Base-by-base conservation (phyloP, 2,888 invertebrate species). In the Amphipyra berbera region DNA sequence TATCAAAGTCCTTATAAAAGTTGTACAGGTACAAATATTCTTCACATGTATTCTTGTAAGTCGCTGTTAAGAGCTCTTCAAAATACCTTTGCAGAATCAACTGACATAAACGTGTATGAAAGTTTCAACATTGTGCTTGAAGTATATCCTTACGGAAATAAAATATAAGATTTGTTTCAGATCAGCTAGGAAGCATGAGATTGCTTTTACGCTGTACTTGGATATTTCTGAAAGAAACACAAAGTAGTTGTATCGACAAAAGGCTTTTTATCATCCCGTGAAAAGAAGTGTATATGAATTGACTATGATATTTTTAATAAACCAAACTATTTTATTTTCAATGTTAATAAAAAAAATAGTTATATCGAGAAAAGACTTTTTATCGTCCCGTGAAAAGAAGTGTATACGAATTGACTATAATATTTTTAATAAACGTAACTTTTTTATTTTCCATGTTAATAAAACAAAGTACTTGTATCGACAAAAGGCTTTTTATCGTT, bases 111-210 rank as follows among this genome's bases (percentile, higher is more conserved):
- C 6, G 37, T 37, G 10, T 37, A 10, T 37, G 37, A 12, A 37
- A 30, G 9, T 37, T 37, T 37, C 37, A 44, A 44, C 10, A 21
- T 21, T 30, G 30, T 30, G 30, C 30, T 27, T 27, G 44, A 44
- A 27, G 12, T 27, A 9, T 27, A 12, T 15, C 44, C 21, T 15
- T 13, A 46, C 10, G 30, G 30, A 46, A 46, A 46, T 30, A 46
- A 46, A 44, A 44, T n/a, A 44, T 10, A 27, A 21, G 44, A 44
- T 44, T n/a, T 21, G 13, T 46, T 46, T 47, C 21, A 56, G 69
- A 70, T 68, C 53, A 54, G 58, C 37, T 47, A 21, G 45, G 41
- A 53, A 42, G 58, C 58, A 64, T 53, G 53, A 64, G 8, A 70
- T 58, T 55, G 46, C 54, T 68, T 65, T 45, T 50, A 50, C 45